Evolutionary conservation across 2,113 vertebrate genomes (phyloP).

Genomic region (Phyllostomus hastatus): DNA sequence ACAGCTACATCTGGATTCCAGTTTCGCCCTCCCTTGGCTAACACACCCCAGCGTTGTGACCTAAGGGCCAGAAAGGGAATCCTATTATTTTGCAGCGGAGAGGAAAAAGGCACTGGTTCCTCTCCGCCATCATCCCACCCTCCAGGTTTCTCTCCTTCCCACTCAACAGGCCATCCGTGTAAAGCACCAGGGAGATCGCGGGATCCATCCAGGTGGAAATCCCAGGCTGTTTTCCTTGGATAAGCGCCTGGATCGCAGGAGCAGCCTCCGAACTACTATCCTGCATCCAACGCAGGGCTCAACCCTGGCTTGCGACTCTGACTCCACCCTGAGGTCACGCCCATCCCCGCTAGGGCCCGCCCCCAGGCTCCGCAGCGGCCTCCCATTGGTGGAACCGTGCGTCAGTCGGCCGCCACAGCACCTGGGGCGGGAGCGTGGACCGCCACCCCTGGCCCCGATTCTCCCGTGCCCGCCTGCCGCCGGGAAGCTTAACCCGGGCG

Average conservation of each 20-base stretch:
- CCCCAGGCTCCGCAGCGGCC: background rate
- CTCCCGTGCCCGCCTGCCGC: background rate
- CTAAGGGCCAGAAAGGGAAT: background rate
- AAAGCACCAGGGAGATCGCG: background rate
- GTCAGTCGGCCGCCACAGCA: background rate
- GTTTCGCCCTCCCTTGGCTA: background rate
- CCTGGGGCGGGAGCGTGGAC: background rate
- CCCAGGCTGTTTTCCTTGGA: background rate
- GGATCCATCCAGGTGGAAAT: background rate
- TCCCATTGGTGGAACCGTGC: background rate
- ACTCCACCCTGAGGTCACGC: background rate
- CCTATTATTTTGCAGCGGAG: rapidly evolving
- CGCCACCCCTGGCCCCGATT: no score
- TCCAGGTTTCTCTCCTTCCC: background rate
- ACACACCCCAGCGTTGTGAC: rapidly evolving
- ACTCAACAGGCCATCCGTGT: background rate
- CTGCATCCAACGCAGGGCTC: rapidly evolving
- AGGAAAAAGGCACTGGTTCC: background rate
- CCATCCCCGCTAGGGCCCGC: background rate
- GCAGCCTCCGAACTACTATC: rapidly evolving
- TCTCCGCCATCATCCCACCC: background rate
- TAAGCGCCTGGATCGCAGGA: rapidly evolving
- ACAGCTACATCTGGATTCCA: background rate
- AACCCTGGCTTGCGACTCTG: rapidly evolving
- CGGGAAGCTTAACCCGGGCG: background rate